These are phyloP conservation scores for Caenorhabditis sp. DNA, from an alignment of 2,888 invertebrate genomes.

Conservation along the genomic window DNA sequence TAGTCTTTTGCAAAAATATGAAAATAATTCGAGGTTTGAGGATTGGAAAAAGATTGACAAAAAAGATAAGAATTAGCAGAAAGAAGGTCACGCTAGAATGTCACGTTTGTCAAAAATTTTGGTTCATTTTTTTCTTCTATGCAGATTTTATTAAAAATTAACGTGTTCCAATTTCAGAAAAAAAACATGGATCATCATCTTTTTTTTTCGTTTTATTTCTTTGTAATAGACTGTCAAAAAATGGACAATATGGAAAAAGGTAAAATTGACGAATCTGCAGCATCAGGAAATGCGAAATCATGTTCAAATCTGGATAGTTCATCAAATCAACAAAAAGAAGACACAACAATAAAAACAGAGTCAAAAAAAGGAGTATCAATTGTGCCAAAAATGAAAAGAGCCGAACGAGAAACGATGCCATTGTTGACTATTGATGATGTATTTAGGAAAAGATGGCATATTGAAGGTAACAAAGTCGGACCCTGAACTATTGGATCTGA, in stretches of 20 bases:
- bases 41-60: background rate
- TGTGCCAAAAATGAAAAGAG: background rate
- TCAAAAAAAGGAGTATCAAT: background rate
- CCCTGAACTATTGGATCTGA: background rate
- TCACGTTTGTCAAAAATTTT: no score
- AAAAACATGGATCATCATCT: no score
- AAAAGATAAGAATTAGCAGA: background rate
- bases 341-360: no score
- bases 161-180: background rate
- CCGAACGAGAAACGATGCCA: slow-evolving; percentile 10
- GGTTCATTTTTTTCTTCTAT: no score
- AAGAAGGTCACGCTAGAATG: background rate
- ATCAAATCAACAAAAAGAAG: no score
- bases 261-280: background rate
- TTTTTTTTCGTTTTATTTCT: no score
- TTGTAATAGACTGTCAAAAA: no score
- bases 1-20: background rate
- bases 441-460: slow-evolving; percentile 44
- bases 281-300: background rate
- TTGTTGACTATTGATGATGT: slow-evolving; percentile 43
- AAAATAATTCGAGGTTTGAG: background rate
- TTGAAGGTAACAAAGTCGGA: slow-evolving; percentile 34
- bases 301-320: background rate
- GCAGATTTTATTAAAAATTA: no score
- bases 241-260: background rate